Evolutionary conservation across 2,888 invertebrate species (phyloP), one percentile per base, ranked within the genome.

Genomic region (Allophyes oxyacanthae): DNA sequence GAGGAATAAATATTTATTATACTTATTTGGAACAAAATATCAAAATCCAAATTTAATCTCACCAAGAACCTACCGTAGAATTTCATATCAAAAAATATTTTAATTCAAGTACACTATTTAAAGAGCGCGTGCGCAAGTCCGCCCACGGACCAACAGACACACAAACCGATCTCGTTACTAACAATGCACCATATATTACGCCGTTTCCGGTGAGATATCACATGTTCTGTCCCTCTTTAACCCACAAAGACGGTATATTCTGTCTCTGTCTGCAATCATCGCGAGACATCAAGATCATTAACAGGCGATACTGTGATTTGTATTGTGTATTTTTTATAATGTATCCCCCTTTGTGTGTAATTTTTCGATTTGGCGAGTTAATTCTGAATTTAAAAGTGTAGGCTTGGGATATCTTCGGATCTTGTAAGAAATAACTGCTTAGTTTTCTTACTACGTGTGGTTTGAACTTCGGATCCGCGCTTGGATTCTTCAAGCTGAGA

Each of bases 111-210:
- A 71, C 65, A 75, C 78, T 78, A 76, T 77, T 71, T 79, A 75
- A 72, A 76, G 71, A 69, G 68, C 75, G 70, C 77, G 68, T 68
- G 73, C 72, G 72, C 59, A 67, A 62, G 78, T 78, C 79, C 88
- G 82, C 89, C 89, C 86, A 88, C 89, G 84, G 63, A 82, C 88
- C 78, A 64, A 79, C 83, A 82, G 81, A 84, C 85, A 81, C 72
- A 89, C 89, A 89, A 89, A 86, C 90, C 85, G 89, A 89, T 88
- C 93, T 93, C 92, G 89, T 93, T 93, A 93, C 90, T 87, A 92
- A 93, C 93, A 93, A 93, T 93, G 90, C 89, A 76, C 90, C 92
- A 93, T 93, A 93, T 91, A 92, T 93, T 92, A 92, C 87, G 53
- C 81, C 78, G 88, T 91, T 93, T 93, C 92, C 93, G 92, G 92